phyloP scores from a whole-genome alignment of 2,113 vertebrate genomes.

The Orthochromis indermauri region DNA sequence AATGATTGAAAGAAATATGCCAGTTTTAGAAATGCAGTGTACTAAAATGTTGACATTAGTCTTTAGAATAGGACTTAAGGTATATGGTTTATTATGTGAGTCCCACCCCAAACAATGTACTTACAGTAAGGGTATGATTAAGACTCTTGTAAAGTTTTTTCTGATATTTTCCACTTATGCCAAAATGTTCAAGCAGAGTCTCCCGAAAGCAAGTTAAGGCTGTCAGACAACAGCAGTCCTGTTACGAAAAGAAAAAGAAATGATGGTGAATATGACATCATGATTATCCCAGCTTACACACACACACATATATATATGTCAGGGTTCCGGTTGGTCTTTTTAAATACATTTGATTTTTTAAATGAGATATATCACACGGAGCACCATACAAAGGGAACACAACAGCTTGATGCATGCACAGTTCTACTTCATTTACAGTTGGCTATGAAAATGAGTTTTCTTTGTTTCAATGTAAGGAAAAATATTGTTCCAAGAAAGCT shows the following conservation, averaged over 20 bases:
- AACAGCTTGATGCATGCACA: background rate
- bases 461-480: background rate
- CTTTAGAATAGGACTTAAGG: no score
- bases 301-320: background rate
- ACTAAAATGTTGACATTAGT: background rate
- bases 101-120: background rate
- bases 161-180: rapidly evolving
- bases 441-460: background rate
- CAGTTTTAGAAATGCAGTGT: background rate
- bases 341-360: background rate
- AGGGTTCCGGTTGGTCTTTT: background rate
- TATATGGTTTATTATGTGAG: background rate
- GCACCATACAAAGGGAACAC: background rate
- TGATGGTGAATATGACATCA: background rate
- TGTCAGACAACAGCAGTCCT: slow-evolving; percentile 53
- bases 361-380: background rate
- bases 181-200: rapidly evolving
- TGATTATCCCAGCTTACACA: background rate
- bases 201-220: slow-evolving; percentile 51
- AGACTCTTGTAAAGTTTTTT: slow-evolving; percentile 24
- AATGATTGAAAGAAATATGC: background rate
- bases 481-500: slow-evolving; percentile 5
- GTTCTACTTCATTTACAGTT: background rate
- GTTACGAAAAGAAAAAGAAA: background rate
- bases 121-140: background rate